Percentiles rank a stretch among this genome's conserved stretches.
Evolutionary conservation across 2,113 vertebrate genomes (phyloP).

Genomic region (Recurvirostra avosetta): DNA sequence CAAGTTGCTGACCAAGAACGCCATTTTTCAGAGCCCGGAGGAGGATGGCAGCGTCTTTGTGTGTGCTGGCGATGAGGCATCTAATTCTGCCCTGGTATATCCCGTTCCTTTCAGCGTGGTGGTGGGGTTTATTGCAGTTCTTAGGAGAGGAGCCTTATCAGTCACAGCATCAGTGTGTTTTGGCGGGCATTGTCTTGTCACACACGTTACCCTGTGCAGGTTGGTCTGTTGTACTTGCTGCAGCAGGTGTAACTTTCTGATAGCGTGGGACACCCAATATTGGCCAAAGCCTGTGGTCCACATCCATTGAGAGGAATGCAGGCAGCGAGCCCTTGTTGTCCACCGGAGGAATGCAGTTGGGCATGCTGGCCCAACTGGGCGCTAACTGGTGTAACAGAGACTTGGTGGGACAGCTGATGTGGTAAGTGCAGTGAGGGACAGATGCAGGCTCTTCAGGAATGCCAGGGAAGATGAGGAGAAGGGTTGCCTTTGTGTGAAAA

Average conservation of each 20-base stretch:
- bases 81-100: conserved; percentile 88
- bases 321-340: not conserved
- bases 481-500: not conserved
- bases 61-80: conserved; percentile 91
- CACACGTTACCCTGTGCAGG: not conserved
- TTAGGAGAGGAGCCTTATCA: not conserved
- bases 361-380: not conserved
- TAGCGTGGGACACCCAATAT: rapidly evolving
- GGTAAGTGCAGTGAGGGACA: rapidly evolving
- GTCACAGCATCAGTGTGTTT: not conserved
- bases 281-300: not conserved
- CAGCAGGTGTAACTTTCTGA: not conserved
- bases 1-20: conserved; percentile 92
- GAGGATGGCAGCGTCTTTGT: conserved; percentile 80
- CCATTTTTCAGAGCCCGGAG: conserved; percentile 86
- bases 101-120: not conserved
- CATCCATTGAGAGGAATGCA: rapidly evolving
- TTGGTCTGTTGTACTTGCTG: not conserved
- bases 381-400: not conserved
- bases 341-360: not conserved
- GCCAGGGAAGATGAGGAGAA: not conserved
- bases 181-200: not conserved
- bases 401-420: not conserved
- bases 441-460: not conserved
- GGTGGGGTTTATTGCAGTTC: not conserved